Base-by-base conservation (phyloP, 2,113 vertebrate species). In the Cheirogaleus medius region DNA sequence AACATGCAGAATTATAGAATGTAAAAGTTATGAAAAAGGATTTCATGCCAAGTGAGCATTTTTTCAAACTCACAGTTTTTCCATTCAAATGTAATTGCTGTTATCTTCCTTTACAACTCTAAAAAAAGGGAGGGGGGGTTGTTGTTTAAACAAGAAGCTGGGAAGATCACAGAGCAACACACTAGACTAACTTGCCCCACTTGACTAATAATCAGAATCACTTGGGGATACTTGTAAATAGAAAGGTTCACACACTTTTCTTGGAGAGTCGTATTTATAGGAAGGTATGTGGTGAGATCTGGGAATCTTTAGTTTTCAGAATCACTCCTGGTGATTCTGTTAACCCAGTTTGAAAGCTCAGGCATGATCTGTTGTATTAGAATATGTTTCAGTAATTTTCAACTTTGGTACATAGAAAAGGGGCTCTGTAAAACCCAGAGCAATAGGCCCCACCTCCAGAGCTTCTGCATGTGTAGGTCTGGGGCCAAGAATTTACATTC, bases 291-390 rank as follows among this genome's bases (percentile, higher is more conserved):
- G 3, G 8, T 32, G 9, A 27, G 4, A 63, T 13, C 4, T 2
- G 42, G 23, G n/a, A 71, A 81, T 52, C 64, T 82, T 14, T 34
- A 83, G 1, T 54, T 90, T 94, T 92, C 84, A 87, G 23, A 66
- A 82, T 44, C 37, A 87, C 49, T 88, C 52, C 71, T 47, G 56
- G 18, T 58, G 49, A 86, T 58, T 93, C 60, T 86, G 34, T 60
- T 60, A 78, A 32, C 4, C 6, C 21, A 78, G 15, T 78, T 83
- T 90, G 49, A 60, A 92, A 96, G n/a, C 56, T 54, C 5, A 1
- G 29, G 32, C 27, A 23, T 2, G 2, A 66, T 8, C 7, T 91
- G 18, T 25, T 85, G 21, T 13, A 42, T 85, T 13, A 69, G 21
- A 58, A 54, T 21, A 42, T 25, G 8, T 58, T 20, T 66, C 5